Conservation (phyloP, 1,140 invertebrate genomes). For the Mycetomoellerius zeteki region DNA sequence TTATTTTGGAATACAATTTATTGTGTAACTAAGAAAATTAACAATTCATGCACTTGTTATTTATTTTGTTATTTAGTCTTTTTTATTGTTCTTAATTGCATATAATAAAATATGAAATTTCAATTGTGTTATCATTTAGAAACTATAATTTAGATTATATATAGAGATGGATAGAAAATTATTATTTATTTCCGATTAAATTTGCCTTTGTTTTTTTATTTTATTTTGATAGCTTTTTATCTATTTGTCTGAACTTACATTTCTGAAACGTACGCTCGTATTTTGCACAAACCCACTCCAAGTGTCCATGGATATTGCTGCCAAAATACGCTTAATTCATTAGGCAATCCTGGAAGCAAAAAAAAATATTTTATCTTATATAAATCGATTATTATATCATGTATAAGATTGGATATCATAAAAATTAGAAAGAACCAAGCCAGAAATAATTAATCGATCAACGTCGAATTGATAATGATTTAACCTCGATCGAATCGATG, state of each 20-base stretch:
- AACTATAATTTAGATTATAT: too few relatives aligned
- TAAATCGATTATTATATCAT: neutral
- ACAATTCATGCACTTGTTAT: neutral
- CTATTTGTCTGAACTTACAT: slow-evolving; percentile 76
- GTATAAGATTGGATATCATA: too few relatives aligned
- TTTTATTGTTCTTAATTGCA: neutral
- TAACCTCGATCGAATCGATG: too few relatives aligned
- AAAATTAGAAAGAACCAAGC: neutral
- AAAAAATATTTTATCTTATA: slow-evolving; percentile 25
- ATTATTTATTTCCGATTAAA: neutral
- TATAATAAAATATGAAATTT: slow-evolving; percentile 12
- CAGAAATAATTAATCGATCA: too few relatives aligned
- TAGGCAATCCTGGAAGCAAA: slow-evolving; percentile 91
- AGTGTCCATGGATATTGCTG: slow-evolving; percentile 96
- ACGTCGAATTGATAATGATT: too few relatives aligned
- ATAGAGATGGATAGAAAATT: too few relatives aligned
- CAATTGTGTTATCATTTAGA: neutral
- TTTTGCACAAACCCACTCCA: slow-evolving; percentile 93
- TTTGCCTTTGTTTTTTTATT: neutral
- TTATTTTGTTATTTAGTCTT: neutral
- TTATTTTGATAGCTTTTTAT: neutral
- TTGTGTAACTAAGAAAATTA: neutral
- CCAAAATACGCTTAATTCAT: slow-evolving; percentile 95
- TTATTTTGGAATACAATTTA: neutral
- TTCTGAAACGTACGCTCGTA: slow-evolving; percentile 90